Evolutionary conservation across 2,888 invertebrate species (phyloP).

Genomic region (Stenchaetothrips biformis): DNA sequence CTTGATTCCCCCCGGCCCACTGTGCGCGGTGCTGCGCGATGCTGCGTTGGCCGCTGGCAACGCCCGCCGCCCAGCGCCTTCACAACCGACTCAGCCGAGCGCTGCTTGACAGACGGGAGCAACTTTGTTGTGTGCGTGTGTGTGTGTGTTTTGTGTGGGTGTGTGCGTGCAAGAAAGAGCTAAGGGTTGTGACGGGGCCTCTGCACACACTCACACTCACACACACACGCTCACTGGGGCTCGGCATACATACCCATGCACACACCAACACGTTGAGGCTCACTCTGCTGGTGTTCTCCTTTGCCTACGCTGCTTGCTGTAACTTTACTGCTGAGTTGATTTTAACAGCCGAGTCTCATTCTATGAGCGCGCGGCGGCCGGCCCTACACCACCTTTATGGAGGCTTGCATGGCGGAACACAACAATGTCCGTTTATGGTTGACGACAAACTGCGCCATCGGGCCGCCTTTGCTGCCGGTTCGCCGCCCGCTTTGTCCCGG

Average conservation of each 20-base stretch:
- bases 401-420: not conserved
- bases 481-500: too few species aligned
- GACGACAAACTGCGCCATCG: not conserved
- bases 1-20: not conserved
- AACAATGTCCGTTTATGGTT: conserved; percentile 12
- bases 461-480: too few species aligned
- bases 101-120: not conserved
- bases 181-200: not conserved
- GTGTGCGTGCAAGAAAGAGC: not conserved
- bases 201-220: too few species aligned
- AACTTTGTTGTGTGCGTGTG: not conserved
- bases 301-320: not conserved
- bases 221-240: too few species aligned
- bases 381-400: not conserved
- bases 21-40: too few species aligned
- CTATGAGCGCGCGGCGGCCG: not conserved
- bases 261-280: too few species aligned
- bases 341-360: not conserved
- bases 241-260: too few species aligned
- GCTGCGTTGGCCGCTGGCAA: not conserved
- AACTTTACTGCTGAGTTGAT: conserved; percentile 17
- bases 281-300: not conserved
- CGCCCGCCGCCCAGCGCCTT: not conserved
- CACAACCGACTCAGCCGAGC: not conserved
- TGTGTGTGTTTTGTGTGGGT: not conserved